Evolutionary conservation across 2,113 vertebrate genomes (phyloP).

Genomic region (Shinisaurus crocodilurus): DNA sequence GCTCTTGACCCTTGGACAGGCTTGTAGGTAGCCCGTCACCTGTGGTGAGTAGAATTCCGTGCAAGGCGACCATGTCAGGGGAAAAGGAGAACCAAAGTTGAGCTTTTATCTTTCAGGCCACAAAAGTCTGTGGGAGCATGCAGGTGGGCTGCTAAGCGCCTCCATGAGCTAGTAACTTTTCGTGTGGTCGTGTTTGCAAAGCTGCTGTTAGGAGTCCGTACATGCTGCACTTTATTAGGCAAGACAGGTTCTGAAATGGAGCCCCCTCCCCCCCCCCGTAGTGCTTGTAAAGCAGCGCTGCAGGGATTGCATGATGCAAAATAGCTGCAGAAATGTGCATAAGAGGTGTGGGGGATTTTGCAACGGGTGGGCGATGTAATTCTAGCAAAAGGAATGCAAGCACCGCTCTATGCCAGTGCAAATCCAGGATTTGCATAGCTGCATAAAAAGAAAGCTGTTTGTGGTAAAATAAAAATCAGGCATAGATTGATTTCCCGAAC

Average conservation of each 20-base stretch:
- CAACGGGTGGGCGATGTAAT: no score
- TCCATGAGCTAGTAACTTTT: neutral
- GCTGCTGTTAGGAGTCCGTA: neutral
- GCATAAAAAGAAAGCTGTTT: neutral
- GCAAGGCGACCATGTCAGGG: neutral
- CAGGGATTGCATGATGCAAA: neutral
- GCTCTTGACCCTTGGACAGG: neutral
- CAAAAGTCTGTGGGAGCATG: neutral
- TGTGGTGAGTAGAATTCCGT: neutral
- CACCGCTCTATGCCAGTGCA: neutral
- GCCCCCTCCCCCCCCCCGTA: neutral
- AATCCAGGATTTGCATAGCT: neutral
- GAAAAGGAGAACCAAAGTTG: neutral
- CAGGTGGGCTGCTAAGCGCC: neutral
- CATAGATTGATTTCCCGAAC: neutral
- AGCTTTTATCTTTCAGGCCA: no score
- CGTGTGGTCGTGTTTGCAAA: neutral
- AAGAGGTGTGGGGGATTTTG: neutral
- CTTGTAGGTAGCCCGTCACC: neutral
- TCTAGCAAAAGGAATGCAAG: neutral
- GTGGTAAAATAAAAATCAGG: no score
- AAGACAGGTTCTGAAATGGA: no score
- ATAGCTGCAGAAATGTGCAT: neutral
- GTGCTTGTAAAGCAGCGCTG: neutral
- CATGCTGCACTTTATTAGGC: neutral